Evolutionary conservation across 2,797 vertebrate species (phyloP).

Genomic region (Morelia viridis): DNA sequence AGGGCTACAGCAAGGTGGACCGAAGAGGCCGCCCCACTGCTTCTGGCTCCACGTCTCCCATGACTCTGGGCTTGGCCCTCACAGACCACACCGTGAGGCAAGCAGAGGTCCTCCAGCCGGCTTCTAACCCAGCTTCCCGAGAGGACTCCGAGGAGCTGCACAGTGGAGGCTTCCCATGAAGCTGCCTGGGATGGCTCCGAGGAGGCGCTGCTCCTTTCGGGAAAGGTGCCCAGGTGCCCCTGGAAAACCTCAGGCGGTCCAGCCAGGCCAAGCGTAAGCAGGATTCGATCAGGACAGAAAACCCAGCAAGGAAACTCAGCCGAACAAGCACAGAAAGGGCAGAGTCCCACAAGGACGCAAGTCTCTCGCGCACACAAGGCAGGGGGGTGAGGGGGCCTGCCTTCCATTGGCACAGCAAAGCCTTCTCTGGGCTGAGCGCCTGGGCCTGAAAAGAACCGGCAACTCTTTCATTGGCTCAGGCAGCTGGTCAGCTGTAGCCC

Average conservation of each 20-base stretch:
- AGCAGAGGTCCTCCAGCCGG: background rate
- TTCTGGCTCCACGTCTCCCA: too few species aligned
- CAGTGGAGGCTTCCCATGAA: background rate
- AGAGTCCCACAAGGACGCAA: background rate
- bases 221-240: slow-evolving; percentile 39
- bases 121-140: background rate
- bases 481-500: background rate
- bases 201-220: background rate
- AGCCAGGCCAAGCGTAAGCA: background rate
- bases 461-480: background rate
- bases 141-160: background rate
- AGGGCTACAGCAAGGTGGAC: too few species aligned
- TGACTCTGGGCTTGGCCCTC: too few species aligned
- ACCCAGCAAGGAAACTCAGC: too few species aligned
- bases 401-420: background rate
- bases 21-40: background rate
- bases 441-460: too few species aligned
- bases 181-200: background rate
- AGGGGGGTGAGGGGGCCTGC: background rate
- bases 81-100: too few species aligned
- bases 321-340: background rate
- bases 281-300: background rate
- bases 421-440: background rate
- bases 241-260: background rate
- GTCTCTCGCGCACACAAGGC: too few species aligned